Base-by-base conservation (phyloP, 2,888 invertebrate genomes). In the Nipponacmea schrenckii region DNA sequence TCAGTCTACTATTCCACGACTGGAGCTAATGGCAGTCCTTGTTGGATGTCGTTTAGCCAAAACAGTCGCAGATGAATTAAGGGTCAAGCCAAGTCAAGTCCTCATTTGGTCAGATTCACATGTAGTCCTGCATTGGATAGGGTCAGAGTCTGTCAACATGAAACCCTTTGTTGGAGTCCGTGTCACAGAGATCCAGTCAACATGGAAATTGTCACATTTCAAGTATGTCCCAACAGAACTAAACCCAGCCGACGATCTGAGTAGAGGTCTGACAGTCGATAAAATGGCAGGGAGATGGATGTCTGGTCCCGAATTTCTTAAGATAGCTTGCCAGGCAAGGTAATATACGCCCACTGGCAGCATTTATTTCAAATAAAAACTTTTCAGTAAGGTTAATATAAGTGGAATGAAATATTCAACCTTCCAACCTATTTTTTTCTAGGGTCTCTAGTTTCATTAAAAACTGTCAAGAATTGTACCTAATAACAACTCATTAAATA, bases 161-260 rank as follows among this genome's bases (percentile, higher is more conserved):
- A 64, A 67, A 45, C 48, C 48, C 14, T 71, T 68, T 27, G 71
- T 68, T 15, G 71, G 65, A 56, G 64, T 69, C 12, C 26, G 66
- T n/a, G 72, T 72, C 27, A 48, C 69, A 7, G 69, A 69, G 56
- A 68, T 72, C 1, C 65, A 72, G 62, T 20, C 56, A 7, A 63
- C 62, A 2, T 68, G 67, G 46, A n/a, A 44, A 3, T 20, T 20
- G 14, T n/a, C 46, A 2, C 27, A 4, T 5, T 72, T 62, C 62
- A 64, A 48, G 44, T 65, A 50, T 68, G 68, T 64, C n/a, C 72
- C 65, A 4, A 72, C 68, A 1, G 20, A n/a, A 1, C 27, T 44
- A 15, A 72, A 72, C 46, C 72, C 69, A n/a, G 72, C 72, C 2
- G 72, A 72, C 24, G 66, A 56, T 56, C 62, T 72, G 8, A 72